These are phyloP conservation scores for Antitype chi DNA, from an alignment of 2,888 invertebrate genomes.

Conservation along the genomic window DNA sequence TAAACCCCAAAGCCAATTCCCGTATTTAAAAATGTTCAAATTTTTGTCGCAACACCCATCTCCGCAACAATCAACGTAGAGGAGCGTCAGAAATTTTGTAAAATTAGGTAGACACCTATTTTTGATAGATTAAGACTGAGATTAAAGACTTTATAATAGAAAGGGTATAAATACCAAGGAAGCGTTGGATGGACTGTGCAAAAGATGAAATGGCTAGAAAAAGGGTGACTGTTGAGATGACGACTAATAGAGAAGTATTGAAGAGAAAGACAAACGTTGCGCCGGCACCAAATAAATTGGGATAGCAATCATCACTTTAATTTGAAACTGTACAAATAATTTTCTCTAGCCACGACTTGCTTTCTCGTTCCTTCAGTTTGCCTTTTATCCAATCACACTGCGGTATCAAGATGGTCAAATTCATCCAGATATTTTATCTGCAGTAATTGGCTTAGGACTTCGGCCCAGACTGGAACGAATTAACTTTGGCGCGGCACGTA, in stretches of 20 bases:
- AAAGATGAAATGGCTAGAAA: background rate
- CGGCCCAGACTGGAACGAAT: constrained; percentile 39
- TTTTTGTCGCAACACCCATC: background rate
- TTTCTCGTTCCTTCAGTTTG: background rate
- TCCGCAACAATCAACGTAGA: too few species aligned
- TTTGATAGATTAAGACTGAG: background rate
- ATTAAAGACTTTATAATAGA: background rate
- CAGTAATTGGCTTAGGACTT: constrained; percentile 46
- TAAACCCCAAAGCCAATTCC: background rate
- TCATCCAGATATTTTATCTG: constrained; percentile 24
- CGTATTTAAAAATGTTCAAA: background rate
- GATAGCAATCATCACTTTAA: background rate
- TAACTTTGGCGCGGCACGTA: constrained; percentile 37
- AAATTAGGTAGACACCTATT: background rate
- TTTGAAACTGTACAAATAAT: background rate
- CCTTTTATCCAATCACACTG: constrained; percentile 24
- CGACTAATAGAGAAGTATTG: background rate
- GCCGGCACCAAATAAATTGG: background rate
- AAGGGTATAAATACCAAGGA: background rate
- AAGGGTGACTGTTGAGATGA: background rate
- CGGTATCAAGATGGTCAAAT: constrained; percentile 40
- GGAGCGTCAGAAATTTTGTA: background rate
- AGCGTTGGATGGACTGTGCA: background rate
- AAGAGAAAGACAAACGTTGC: background rate
- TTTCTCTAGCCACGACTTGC: background rate